Percentiles rank a stretch among this genome's conserved stretches.
phyloP scores from a whole-genome alignment of 2,113 vertebrate genomes.

The Lagopus leucura region DNA sequence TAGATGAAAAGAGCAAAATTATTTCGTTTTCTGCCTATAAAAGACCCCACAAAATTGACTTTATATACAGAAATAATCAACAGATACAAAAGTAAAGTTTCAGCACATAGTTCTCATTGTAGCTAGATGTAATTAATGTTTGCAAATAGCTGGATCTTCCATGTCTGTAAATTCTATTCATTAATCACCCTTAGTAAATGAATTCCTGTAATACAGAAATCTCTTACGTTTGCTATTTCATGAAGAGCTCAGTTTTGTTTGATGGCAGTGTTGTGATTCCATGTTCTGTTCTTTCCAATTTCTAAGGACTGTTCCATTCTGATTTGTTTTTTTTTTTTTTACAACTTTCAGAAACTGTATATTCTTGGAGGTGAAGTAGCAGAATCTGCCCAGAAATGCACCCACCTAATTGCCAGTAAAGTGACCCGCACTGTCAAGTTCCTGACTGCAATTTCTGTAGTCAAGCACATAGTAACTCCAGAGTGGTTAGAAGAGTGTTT shows the following conservation, averaged over 20 bases:
- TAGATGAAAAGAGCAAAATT: not conserved
- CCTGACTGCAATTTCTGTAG: slow-evolving; percentile 93
- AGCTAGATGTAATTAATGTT: not conserved
- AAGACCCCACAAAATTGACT: not conserved
- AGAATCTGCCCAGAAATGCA: slow-evolving; percentile 89
- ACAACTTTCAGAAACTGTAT: slow-evolving; percentile 85
- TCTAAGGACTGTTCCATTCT: not conserved
- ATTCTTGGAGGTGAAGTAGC: slow-evolving; percentile 93
- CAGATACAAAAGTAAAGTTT: not conserved
- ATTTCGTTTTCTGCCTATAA: not conserved
- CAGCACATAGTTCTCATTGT: not conserved
- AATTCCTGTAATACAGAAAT: not conserved
- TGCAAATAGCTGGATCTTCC: not conserved
- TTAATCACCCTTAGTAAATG: not conserved
- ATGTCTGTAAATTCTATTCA: not conserved
- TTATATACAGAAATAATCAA: too few relatives aligned
- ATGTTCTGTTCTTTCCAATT: not conserved
- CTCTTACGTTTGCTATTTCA: not conserved
- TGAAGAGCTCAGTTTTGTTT: not conserved
- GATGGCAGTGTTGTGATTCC: fast-evolving
- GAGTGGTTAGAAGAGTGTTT: slow-evolving; percentile 98
- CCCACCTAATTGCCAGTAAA: slow-evolving; percentile 92
- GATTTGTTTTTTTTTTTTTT: not conserved
- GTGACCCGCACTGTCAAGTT: slow-evolving; percentile 97
- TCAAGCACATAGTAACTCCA: slow-evolving; percentile 91